phyloP scores from a whole-genome alignment of 53 echinoderm and acorn worm genomes.

The Hippasteria phrygiana region DNA sequence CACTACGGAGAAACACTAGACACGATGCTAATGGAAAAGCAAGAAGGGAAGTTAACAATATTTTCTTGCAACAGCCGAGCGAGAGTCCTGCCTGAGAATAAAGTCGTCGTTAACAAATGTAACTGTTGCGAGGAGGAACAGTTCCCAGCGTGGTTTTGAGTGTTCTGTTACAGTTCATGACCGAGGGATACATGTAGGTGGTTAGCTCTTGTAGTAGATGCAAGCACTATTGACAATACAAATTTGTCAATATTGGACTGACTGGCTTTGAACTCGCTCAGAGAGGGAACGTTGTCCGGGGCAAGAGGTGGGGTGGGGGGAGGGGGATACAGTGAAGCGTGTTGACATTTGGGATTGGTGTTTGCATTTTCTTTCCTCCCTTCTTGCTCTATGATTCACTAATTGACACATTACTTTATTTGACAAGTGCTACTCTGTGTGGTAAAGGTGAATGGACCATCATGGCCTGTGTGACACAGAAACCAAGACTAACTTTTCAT shows the following conservation, averaged over 20 bases:
- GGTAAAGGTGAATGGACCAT: not conserved
- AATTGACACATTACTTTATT: conserved; percentile 27
- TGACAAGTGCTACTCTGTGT: not conserved
- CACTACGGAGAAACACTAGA: conserved; percentile 18
- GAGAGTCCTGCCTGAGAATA: no score
- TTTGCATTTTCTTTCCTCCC: not conserved
- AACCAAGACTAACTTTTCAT: not conserved
- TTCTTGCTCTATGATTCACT: not conserved
- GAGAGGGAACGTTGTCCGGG: not conserved
- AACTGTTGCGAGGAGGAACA: conserved; percentile 31
- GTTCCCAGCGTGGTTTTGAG: not conserved
- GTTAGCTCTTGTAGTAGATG: not conserved
- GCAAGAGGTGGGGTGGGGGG: not conserved
- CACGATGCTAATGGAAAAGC: conserved; percentile 8
- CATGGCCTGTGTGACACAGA: not conserved
- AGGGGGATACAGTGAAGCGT: not conserved
- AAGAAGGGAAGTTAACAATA: no score
- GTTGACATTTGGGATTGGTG: conserved; percentile 21
- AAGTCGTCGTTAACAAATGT: not conserved
- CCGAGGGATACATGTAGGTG: not conserved
- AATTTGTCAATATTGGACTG: conserved; percentile 47
- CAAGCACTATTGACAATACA: conserved; percentile 32
- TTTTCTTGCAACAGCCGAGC: no score
- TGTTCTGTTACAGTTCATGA: conserved; percentile 47
- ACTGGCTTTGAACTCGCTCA: conserved; percentile 15